phyloP scores from a whole-genome alignment of 2,113 vertebrate species.

The Lophura nycthemera region DNA sequence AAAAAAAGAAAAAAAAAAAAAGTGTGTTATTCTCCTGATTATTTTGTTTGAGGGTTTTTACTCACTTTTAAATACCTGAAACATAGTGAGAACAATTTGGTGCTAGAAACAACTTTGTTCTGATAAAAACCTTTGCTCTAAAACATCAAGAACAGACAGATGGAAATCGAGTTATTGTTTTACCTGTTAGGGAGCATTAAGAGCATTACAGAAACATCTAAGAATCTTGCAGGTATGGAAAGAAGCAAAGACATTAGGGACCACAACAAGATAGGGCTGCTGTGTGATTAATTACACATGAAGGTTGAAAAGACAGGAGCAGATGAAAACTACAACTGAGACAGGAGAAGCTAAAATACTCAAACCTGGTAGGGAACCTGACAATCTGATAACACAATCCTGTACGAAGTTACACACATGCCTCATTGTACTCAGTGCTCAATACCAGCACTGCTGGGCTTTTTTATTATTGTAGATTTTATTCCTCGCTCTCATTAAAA shows the following conservation, averaged over 20 bases:
- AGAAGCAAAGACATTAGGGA: neutral
- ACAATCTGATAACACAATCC: neutral
- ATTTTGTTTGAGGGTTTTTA: neutral
- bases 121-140: neutral
- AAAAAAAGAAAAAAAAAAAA: neutral
- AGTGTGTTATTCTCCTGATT: neutral
- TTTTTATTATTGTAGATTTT: slow-evolving; percentile 11
- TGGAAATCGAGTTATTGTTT: neutral
- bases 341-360: slow-evolving; percentile 10
- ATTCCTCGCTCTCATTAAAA: slow-evolving; percentile 30
- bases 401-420: neutral
- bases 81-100: neutral
- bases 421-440: neutral
- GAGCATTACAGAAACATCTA: neutral
- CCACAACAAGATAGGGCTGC: neutral
- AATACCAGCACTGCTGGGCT: slow-evolving; percentile 3
- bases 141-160: neutral
- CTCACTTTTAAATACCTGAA: neutral
- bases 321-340: neutral
- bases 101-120: neutral
- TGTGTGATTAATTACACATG: slow-evolving; percentile 19
- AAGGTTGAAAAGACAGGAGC: neutral
- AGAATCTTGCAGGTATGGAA: neutral
- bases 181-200: neutral
- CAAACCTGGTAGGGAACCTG: neutral